Conservation (phyloP, 2,113 vertebrate genomes). For the Pyxicephalus adspersus region DNA sequence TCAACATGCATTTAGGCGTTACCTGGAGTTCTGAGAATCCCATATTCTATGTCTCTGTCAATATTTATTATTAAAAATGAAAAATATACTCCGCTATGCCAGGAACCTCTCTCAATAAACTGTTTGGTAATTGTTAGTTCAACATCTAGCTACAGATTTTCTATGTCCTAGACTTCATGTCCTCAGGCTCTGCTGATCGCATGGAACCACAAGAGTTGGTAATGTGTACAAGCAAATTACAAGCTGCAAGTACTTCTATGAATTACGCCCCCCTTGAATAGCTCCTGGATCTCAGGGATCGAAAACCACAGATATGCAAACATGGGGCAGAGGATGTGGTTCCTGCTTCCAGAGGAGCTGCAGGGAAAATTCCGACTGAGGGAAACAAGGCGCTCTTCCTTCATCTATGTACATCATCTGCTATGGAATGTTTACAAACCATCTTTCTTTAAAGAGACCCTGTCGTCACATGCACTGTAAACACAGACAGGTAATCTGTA, state of each 20-base stretch:
- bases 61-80: too few species aligned
- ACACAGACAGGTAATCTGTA: too few species aligned
- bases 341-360: neutral
- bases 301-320: conserved; percentile 38
- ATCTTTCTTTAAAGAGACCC: too few species aligned
- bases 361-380: neutral
- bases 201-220: conserved; percentile 11
- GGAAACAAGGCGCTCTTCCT: neutral
- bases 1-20: too few species aligned
- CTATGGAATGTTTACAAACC: too few species aligned
- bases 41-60: too few species aligned
- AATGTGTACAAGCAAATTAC: conserved; percentile 28
- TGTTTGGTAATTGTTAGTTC: neutral
- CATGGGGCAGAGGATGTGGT: conserved; percentile 7
- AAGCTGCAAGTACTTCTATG: conserved; percentile 8
- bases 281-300: conserved; percentile 10
- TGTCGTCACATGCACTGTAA: too few species aligned
- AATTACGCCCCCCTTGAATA: conserved; percentile 15
- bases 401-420: too few species aligned
- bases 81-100: too few species aligned
- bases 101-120: neutral
- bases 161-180: neutral
- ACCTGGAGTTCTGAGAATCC: too few species aligned
- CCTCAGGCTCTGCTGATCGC: neutral
- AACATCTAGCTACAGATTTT: neutral